Evolutionary conservation across 2,888 invertebrate genomes (phyloP).

Genomic region (Drosophila histrio): DNA sequence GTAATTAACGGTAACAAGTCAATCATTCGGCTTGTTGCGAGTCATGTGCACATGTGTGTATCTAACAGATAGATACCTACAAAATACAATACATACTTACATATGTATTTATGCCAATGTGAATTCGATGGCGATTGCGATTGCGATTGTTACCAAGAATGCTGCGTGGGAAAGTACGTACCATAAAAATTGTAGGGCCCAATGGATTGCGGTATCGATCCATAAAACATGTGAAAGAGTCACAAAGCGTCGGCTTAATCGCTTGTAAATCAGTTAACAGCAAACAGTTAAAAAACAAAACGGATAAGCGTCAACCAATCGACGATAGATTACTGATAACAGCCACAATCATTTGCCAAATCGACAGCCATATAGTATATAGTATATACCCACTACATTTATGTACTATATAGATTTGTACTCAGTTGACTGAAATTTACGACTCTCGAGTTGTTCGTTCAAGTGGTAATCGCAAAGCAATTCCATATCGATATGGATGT

Average conservation of each 20-base stretch:
- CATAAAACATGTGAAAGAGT: constrained; percentile 18
- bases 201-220: constrained; percentile 2
- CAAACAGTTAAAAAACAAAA: constrained; percentile 1
- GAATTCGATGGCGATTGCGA: background rate
- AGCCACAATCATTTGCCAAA: constrained; percentile 23
- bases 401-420: constrained; percentile 9
- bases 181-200: constrained; percentile 11
- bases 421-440: constrained; percentile 34
- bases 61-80: constrained; percentile 4
- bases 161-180: constrained; percentile 33
- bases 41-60: constrained; percentile 11
- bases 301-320: constrained; percentile 19
- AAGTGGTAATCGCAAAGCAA: constrained; percentile 29
- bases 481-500: constrained; percentile 24
- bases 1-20: constrained; percentile 44
- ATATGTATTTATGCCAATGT: background rate
- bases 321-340: constrained; percentile 22
- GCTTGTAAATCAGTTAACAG: constrained; percentile 69
- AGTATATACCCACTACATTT: background rate
- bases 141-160: constrained; percentile 9
- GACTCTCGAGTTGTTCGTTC: constrained; percentile 16
- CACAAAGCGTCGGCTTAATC: constrained; percentile 43
- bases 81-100: background rate
- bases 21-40: constrained; percentile 26
- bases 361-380: background rate